Evolutionary conservation across 2,797 vertebrate species (phyloP), one percentile per base, ranked within the genome.

Genomic region (Urocyon cinereoargenteus): DNA sequence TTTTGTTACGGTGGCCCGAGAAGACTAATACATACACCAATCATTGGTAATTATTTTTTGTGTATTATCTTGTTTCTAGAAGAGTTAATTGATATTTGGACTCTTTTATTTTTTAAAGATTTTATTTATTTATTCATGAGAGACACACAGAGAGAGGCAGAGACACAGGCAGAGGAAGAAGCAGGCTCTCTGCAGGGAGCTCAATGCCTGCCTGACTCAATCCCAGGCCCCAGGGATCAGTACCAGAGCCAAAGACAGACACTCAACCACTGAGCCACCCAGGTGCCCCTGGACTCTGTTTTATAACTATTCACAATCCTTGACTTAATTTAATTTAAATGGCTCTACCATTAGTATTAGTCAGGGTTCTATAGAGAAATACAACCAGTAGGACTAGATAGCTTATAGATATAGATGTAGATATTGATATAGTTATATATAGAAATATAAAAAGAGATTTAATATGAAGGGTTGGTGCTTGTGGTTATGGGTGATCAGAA

Each of bases 241-340:
- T 7, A 45, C 40, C 40, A 7, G 40, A 45, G 40, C 40, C 40
- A 45, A 45, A 45, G 40, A 7, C 40, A 45, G 40, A 45, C 40
- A 45, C 40, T 45, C 40, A 45, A 45, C 40, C 40, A 45, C 40
- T 45, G 40, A 45, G 40, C 40, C 40, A 45, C 6, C 40, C 40
- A 45, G 40, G 40, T 45, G 40, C 40, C 40, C 40, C 40, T 73
- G 64, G 10, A 7, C 45, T 40, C 66, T 84, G 8, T 49, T 94
- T 96, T 86, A 7, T 68, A 93, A 16, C 53, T 77, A n/a, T 81
- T 87, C 81, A 55, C 0, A 55, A 28, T 66, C n/a, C 22, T 96
- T 92, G 16, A 75, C 51, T 72, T 88, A 85, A 75, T 82, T 94
- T 78, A 31, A 87, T 34, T 90, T 79, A 55, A 84, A 53, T 78